phyloP scores from a whole-genome alignment of 2,888 invertebrate species.

The Elaeidobius kamerunicus region DNA sequence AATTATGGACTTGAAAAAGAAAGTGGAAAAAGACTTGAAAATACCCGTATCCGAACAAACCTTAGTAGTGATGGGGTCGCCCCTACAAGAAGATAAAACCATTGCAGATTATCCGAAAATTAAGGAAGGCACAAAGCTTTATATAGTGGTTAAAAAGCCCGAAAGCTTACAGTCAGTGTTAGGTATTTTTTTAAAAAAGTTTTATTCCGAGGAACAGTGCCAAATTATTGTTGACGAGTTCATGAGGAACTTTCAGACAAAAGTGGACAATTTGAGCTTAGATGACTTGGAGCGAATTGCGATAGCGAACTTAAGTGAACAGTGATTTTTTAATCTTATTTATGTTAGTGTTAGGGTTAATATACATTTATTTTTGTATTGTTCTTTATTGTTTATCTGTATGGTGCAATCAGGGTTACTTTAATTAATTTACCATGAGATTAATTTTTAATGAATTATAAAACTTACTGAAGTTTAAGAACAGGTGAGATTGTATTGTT shows the following conservation, averaged over 20 bases:
- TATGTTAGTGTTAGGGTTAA: no score
- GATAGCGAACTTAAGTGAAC: conserved; percentile 42
- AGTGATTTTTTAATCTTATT: conserved; percentile 8
- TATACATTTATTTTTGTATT: no score
- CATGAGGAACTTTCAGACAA: conserved; percentile 51
- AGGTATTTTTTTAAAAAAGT: conserved; percentile 58
- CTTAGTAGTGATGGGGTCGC: conserved; percentile 66
- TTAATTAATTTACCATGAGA: no score
- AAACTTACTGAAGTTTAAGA: no score
- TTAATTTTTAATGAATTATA: no score
- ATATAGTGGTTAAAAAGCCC: conserved; percentile 67
- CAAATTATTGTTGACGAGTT: conserved; percentile 58
- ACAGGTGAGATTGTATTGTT: no score
- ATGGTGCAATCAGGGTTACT: no score
- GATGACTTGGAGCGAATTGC: conserved; percentile 51
- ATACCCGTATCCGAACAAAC: conserved; percentile 70
- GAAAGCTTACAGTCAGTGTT: conserved; percentile 60
- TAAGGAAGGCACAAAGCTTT: conserved; percentile 72
- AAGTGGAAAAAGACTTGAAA: conserved; percentile 60
- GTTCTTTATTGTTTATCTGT: no score
- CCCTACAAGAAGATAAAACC: conserved; percentile 68
- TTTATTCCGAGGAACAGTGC: conserved; percentile 63
- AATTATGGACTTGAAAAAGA: conserved; percentile 66
- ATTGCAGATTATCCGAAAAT: conserved; percentile 68
- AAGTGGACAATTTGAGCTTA: conserved; percentile 47